Percentiles rank a stretch among this genome's conserved stretches.
Evolutionary conservation across 2,113 vertebrate species (phyloP).

Genomic region (Mobula hypostoma): DNA sequence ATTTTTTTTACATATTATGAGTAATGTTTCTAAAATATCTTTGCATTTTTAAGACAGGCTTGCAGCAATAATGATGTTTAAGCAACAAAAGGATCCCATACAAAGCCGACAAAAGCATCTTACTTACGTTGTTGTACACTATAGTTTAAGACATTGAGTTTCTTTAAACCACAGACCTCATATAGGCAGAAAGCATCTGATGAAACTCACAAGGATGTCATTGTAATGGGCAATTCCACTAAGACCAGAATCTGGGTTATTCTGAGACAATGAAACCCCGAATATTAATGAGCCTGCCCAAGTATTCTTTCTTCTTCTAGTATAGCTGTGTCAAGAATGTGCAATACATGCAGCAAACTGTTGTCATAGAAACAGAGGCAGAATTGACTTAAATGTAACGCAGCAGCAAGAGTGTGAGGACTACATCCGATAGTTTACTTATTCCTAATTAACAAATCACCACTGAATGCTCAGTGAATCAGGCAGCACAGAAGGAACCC

Average conservation of each 20-base stretch:
- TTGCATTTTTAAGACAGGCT: background rate
- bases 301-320: slow-evolving; percentile 1
- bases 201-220: background rate
- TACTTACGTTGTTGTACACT: background rate
- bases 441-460: background rate
- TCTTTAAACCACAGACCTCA: background rate
- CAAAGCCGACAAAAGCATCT: background rate
- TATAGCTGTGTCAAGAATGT: slow-evolving; percentile 3
- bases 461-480: background rate
- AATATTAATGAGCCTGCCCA: slow-evolving; percentile 20
- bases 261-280: background rate
- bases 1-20: background rate
- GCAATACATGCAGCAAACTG: slow-evolving; percentile 17
- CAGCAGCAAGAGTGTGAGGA: background rate
- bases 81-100: background rate
- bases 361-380: slow-evolving; percentile 31
- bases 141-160: background rate
- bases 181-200: background rate
- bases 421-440: background rate
- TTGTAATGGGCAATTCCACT: background rate
- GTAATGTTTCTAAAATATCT: background rate
- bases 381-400: background rate
- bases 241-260: background rate
- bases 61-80: background rate
- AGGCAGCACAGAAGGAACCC: background rate